phyloP scores from a whole-genome alignment of 2,113 vertebrate species.

The Cisticola juncidis region DNA sequence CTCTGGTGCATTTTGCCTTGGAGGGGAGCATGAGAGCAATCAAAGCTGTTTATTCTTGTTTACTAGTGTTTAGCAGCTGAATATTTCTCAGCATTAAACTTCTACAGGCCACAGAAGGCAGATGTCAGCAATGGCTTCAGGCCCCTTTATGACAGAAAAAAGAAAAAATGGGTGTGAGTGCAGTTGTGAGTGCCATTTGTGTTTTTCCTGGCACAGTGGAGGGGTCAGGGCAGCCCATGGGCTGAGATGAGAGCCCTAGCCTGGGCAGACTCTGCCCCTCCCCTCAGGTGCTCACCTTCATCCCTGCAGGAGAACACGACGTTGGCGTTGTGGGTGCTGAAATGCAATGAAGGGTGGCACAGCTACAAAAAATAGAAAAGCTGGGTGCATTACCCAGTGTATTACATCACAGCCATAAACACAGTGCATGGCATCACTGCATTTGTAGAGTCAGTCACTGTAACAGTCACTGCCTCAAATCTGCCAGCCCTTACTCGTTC shows the following conservation, averaged over 20 bases:
- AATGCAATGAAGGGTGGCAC: background rate
- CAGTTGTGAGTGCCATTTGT: background rate
- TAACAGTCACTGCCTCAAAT: accelerated
- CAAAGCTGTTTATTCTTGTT: background rate
- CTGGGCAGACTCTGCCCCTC: background rate
- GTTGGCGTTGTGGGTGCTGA: background rate
- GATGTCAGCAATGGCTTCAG: background rate
- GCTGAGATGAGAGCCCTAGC: background rate
- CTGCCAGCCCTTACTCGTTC: background rate
- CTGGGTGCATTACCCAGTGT: no score
- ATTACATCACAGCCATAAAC: no score
- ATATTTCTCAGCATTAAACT: background rate
- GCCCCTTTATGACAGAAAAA: background rate
- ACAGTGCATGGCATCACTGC: accelerated
- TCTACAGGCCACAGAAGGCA: background rate
- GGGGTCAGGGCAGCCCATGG: accelerated
- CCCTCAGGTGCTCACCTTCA: background rate
- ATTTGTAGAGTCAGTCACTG: background rate
- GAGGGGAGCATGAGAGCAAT: background rate
- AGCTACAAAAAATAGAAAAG: background rate
- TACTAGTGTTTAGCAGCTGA: background rate
- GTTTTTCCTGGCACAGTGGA: accelerated
- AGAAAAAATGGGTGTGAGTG: background rate
- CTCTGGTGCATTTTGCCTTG: background rate
- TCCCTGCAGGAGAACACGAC: background rate